Evolutionary conservation across 2,113 vertebrate species (phyloP).

Genomic region (Mastomys natalensis): DNA sequence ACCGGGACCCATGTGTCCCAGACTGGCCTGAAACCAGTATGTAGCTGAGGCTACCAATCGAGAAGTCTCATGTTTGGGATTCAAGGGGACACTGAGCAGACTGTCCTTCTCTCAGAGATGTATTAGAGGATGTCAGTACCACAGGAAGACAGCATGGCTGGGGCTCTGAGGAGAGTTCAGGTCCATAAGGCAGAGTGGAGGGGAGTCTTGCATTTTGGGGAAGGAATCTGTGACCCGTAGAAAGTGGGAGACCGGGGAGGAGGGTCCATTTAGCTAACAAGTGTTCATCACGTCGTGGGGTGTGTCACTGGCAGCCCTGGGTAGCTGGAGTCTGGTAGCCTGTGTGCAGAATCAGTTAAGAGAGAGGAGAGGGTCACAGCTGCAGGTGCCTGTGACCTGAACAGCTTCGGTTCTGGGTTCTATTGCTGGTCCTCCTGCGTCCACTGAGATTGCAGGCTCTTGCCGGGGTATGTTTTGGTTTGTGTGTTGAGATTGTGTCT

Average conservation of each 20-base stretch:
- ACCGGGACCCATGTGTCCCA: neutral
- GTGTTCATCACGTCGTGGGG: neutral
- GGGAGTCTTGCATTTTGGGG: neutral
- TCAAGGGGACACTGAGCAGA: neutral
- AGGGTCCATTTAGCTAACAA: neutral
- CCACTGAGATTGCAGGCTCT: neutral
- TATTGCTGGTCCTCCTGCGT: neutral
- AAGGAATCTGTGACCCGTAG: neutral
- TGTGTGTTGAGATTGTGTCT: neutral
- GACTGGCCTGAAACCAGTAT: neutral
- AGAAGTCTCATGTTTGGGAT: neutral
- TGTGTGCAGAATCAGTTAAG: neutral
- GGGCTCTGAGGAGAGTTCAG: neutral
- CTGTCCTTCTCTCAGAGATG: neutral
- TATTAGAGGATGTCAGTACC: neutral
- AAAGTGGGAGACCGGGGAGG: neutral
- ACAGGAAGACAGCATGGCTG: neutral
- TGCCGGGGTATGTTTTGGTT: neutral
- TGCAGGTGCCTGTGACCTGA: neutral
- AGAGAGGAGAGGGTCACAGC: neutral
- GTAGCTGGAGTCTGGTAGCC: neutral
- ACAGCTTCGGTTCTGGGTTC: neutral
- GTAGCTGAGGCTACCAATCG: neutral
- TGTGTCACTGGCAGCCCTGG: neutral
- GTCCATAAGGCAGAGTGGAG: neutral